phyloP scores from a whole-genome alignment of 2,888 invertebrate genomes.

The Dryobotodes eremita region DNA sequence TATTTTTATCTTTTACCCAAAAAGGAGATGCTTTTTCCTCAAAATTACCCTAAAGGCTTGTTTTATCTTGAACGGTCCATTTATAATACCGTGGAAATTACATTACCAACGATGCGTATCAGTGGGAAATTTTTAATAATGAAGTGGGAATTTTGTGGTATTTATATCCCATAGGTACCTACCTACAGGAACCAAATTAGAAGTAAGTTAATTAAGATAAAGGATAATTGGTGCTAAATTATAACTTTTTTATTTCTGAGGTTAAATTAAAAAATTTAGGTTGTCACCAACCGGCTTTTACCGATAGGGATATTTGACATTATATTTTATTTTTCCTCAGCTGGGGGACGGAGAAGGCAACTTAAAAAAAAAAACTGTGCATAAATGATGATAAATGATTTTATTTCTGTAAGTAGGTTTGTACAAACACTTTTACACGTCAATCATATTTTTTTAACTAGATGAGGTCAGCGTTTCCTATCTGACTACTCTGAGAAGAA shows the following conservation, averaged over 20 bases:
- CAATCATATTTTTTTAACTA: no score
- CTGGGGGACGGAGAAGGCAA: no score
- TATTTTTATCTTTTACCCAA: background rate
- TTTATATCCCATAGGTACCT: background rate
- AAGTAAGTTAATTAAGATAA: background rate
- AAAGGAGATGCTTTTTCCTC: background rate
- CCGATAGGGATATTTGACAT: background rate
- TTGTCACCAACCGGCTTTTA: background rate
- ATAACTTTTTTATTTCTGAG: background rate
- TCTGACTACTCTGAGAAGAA: no score
- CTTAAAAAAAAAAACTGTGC: no score
- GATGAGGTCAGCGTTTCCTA: no score
- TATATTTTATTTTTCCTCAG: background rate
- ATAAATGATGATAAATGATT: no score
- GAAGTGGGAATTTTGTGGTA: background rate
- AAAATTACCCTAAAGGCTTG: background rate
- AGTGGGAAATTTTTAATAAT: slow-evolving; percentile 7
- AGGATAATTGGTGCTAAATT: background rate
- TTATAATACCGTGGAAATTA: background rate
- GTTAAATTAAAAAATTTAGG: background rate
- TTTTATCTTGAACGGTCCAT: background rate
- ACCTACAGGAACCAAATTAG: background rate
- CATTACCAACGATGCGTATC: background rate
- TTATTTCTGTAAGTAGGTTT: no score
- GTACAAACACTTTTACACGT: no score